These are phyloP conservation scores for Cheilosia pagana DNA, from an alignment of 2,888 invertebrate species.

Conservation along the genomic window DNA sequence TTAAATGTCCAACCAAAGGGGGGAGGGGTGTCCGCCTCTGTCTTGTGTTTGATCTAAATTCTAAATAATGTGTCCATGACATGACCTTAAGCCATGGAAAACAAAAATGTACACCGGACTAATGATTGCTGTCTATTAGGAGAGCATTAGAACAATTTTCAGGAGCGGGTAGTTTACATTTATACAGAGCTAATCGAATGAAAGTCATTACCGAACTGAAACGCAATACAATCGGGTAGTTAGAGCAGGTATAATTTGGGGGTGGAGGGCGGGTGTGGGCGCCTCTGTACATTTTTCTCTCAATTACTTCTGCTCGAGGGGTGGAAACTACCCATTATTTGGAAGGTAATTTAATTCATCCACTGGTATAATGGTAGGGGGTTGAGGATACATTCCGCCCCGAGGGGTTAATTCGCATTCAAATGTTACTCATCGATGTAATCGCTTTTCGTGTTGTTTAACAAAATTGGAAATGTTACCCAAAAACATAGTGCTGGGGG, in stretches of 20 bases:
- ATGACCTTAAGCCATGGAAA: slow-evolving; percentile 13
- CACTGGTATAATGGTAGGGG: not conserved
- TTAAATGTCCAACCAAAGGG: slow-evolving; percentile 52
- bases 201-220: slow-evolving; percentile 63
- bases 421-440: slow-evolving; percentile 64
- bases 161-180: slow-evolving; percentile 10
- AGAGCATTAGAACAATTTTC: slow-evolving; percentile 43
- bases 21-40: not conserved
- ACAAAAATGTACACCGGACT: not conserved
- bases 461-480: slow-evolving; percentile 58
- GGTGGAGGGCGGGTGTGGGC: not conserved
- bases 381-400: not conserved
- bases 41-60: slow-evolving; percentile 28
- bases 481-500: not conserved
- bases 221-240: slow-evolving; percentile 50
- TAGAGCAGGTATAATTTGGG: not conserved
- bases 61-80: slow-evolving; percentile 27
- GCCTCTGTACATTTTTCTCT: not conserved
- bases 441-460: slow-evolving; percentile 66
- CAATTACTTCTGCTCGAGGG: slow-evolving; percentile 28
- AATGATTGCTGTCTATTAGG: slow-evolving; percentile 40
- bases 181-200: slow-evolving; percentile 59
- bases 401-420: slow-evolving; percentile 40
- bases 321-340: slow-evolving; percentile 54
- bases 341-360: slow-evolving; percentile 69